Evolutionary conservation across 2,888 invertebrate genomes (phyloP), one percentile per base, ranked within the genome.

Genomic region (Melolontha melolontha): DNA sequence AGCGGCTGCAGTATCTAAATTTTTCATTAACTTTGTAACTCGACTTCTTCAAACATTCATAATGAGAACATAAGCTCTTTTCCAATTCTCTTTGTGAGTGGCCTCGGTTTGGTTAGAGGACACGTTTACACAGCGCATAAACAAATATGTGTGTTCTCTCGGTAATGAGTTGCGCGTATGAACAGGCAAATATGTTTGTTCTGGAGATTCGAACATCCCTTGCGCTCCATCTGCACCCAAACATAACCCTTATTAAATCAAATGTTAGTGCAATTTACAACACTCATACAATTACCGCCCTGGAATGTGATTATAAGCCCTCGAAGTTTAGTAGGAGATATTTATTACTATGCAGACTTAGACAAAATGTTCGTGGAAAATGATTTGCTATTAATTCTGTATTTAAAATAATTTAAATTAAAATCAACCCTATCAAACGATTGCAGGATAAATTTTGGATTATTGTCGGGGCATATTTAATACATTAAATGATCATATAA

Each of bases 141-240:
- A 50, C 50, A 50, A 50, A 50, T 27, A 50, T 34, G 34, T 34
- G 34, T 50, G 11, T 50, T 50, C 50, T 34, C 50, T 8, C 11
- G 27, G 50, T 50, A 50, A 50, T 22, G 22, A 50, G 50, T 27
- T 27, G 50, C 27, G 50, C 50, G 50, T 50, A 50, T 22, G 50
- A 50, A 50, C 50, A 50, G 50, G 22, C 50, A 50, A 50, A 50
- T 50, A 50, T 50, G 50, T 50, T 50, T 50, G 50, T n/a, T n/a
- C 50, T 11, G 50, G 7, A 17, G 50, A 50, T 50, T 22, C 49
- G n/a, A 22, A 17, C 22, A 50, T 50, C 50, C 50, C 17, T 50
- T 50, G 1, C 27, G 17, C 22, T 11, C n/a, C 22, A 50, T 50
- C 22, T 50, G 22, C 5, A 2, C n/a, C 27, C 50, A 22, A 50